Percentiles rank a stretch among this genome's conserved stretches.
These are phyloP conservation scores for Cynocephalus volans DNA, from an alignment of 2,113 vertebrate species.

Conservation along the genomic window DNA sequence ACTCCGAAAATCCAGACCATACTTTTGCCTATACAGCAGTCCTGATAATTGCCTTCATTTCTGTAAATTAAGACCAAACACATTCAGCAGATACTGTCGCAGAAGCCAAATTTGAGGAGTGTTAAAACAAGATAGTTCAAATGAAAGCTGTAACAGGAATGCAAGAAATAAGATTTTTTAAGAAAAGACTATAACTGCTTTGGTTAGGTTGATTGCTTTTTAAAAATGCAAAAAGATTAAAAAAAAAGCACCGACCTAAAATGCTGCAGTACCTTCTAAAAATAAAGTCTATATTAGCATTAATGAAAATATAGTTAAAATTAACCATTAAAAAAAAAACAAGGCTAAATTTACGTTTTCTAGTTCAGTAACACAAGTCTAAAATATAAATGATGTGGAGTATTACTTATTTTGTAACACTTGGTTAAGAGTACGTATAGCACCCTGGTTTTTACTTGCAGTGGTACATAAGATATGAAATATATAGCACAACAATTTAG, in stretches of 20 bases:
- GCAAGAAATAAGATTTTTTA: background rate
- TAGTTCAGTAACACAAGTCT: constrained; percentile 33
- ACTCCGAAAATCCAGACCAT: background rate
- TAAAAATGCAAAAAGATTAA: background rate
- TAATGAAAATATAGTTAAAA: constrained; percentile 5
- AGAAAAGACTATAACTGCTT: background rate
- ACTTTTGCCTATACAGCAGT: background rate
- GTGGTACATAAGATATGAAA: background rate
- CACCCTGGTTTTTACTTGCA: background rate
- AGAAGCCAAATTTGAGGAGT: background rate
- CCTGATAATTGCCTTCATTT: background rate
- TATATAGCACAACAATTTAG: background rate
- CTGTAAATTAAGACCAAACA: constrained; percentile 44
- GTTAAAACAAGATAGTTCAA: background rate
- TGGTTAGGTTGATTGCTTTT: background rate
- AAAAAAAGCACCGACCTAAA: background rate
- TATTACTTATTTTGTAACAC: background rate
- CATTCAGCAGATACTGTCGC: background rate
- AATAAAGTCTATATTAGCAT: background rate
- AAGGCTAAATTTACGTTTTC: constrained; percentile 16
- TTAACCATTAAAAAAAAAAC: constrained; percentile 27
- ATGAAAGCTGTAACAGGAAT: background rate
- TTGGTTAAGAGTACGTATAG: background rate
- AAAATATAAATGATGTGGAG: background rate
- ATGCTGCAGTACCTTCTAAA: background rate